Percentiles rank a stretch among this genome's conserved stretches.
Evolutionary conservation across 2,888 invertebrate genomes (phyloP).

Genomic region (Drosophila barbarae): DNA sequence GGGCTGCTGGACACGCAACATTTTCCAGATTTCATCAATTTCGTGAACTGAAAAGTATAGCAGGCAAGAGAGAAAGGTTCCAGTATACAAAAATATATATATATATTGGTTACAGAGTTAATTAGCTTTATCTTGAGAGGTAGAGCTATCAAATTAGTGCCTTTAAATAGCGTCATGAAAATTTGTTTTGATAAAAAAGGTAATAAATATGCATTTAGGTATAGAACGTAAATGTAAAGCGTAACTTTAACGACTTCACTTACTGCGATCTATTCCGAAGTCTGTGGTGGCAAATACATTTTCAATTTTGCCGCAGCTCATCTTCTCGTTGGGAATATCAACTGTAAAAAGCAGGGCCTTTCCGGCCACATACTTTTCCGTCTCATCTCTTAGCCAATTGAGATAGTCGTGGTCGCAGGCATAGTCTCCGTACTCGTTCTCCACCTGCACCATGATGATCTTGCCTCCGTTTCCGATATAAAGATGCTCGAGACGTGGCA

Average conservation of each 20-base stretch:
- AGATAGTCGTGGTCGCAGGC: conserved; percentile 87
- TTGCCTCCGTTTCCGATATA: conserved; percentile 88
- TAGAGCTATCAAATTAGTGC: background rate
- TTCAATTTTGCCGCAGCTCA: conserved; percentile 84
- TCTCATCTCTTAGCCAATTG: conserved; percentile 84
- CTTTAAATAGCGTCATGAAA: background rate
- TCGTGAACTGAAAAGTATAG: conserved; percentile 61
- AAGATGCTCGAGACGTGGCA: conserved; percentile 80
- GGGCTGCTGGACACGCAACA: conserved; percentile 81
- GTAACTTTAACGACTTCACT: conserved; percentile 23
- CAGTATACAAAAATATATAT: background rate
- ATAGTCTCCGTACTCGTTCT: conserved; percentile 96
- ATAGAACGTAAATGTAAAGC: background rate
- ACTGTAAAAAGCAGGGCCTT: conserved; percentile 88
- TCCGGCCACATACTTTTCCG: conserved; percentile 77
- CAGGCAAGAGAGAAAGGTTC: background rate
- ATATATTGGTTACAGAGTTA: background rate
- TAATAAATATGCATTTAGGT: background rate
- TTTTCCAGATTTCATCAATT: conserved; percentile 79
- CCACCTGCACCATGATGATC: conserved; percentile 90
- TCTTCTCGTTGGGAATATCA: conserved; percentile 83
- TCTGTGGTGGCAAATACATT: conserved; percentile 89
- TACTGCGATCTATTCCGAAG: conserved; percentile 83
- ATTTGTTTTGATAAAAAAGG: background rate
- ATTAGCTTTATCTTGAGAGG: background rate